Percentiles rank a stretch among this genome's conserved stretches.
These are phyloP conservation scores for Temnopleurus reevesii DNA, from an alignment of 53 echinoderm and acorn worm genomes.

Conservation along the genomic window DNA sequence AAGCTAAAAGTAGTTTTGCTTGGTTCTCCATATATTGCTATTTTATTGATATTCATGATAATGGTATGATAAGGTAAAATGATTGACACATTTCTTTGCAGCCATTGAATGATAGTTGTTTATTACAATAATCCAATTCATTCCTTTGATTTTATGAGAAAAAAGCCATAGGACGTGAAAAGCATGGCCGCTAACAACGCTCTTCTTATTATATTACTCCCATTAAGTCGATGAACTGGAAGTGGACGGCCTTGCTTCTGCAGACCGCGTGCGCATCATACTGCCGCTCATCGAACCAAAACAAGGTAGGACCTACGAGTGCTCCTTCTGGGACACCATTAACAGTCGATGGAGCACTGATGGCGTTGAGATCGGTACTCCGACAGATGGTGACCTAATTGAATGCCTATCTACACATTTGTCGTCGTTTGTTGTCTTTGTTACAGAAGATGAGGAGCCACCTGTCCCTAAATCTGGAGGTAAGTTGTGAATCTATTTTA, in stretches of 20 bases:
- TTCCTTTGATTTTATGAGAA: not conserved
- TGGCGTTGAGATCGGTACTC: conserved; percentile 57
- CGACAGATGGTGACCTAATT: not conserved
- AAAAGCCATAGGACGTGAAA: no score
- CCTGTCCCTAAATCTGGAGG: not conserved
- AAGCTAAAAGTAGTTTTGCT: no score
- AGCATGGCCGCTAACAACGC: no score
- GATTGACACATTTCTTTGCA: no score
- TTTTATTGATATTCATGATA: no score
- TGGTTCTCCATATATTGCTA: no score
- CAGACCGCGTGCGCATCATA: conserved; percentile 59
- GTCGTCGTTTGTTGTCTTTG: not conserved
- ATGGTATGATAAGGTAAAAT: no score
- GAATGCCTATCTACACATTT: not conserved
- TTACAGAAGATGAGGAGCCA: not conserved
- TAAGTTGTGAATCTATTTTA: not conserved
- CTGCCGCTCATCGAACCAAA: conserved; percentile 56
- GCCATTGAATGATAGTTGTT: no score
- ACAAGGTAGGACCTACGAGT: conserved; percentile 58
- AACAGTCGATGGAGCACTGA: conserved; percentile 61
- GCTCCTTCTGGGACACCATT: conserved; percentile 70
- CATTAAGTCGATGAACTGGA: not conserved
- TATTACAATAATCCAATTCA: no score
- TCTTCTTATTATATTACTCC: not conserved
- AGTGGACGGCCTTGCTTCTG: conserved; percentile 55